Evolutionary conservation across 2,888 invertebrate species (phyloP).

Genomic region (Tolmerus cingulatus): DNA sequence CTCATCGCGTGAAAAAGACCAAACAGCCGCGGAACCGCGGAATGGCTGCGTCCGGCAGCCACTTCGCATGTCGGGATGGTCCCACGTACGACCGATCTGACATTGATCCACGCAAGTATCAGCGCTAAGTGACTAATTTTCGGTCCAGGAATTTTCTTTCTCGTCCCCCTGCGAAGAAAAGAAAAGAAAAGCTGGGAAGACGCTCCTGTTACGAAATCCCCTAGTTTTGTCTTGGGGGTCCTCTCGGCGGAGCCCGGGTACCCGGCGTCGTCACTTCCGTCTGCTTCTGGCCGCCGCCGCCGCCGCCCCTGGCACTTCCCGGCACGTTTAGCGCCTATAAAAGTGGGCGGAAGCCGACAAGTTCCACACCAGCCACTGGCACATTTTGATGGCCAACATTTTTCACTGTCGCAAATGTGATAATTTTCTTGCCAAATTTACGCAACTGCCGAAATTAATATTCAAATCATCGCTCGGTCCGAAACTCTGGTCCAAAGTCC

Average conservation of each 20-base stretch:
- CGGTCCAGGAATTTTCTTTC: background rate
- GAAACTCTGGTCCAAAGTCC: background rate
- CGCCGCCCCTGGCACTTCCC: background rate
- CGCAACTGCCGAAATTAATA: background rate
- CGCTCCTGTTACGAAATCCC: background rate
- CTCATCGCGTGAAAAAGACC: background rate
- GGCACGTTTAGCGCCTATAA: constrained; percentile 9
- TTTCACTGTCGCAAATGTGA: constrained; percentile 15
- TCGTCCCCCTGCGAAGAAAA: background rate
- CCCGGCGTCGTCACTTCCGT: background rate
- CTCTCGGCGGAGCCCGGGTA: background rate
- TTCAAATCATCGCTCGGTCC: background rate
- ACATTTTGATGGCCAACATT: background rate
- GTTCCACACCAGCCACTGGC: background rate
- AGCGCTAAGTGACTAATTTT: constrained; percentile 3
- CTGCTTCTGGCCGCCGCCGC: background rate
- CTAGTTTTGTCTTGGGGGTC: background rate
- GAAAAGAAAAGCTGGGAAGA: background rate
- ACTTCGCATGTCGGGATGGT: background rate
- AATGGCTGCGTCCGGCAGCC: background rate
- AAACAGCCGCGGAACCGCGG: background rate
- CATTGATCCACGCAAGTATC: constrained; percentile 23
- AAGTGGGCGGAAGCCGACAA: constrained; percentile 19
- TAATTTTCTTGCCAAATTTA: constrained; percentile 17
- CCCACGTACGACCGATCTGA: constrained; percentile 22